These are phyloP conservation scores for Cecropterus lyciades DNA, from an alignment of 1,140 invertebrate genomes.

Conservation along the genomic window DNA sequence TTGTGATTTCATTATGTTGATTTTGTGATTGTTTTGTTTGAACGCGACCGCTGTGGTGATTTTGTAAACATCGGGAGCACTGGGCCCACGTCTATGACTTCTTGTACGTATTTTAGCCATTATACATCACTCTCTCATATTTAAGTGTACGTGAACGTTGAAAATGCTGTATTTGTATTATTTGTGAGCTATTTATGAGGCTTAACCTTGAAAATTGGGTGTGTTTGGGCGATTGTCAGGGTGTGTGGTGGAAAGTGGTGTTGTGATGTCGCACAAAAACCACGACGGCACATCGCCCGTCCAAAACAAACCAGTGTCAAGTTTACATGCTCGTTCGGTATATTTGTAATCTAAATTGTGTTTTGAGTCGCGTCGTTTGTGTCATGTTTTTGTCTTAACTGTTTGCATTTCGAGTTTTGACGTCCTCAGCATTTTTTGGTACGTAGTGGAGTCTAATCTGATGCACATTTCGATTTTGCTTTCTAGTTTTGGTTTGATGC, in stretches of 20 bases:
- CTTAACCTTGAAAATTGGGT: constrained; percentile 62
- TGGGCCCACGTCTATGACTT: constrained; percentile 82
- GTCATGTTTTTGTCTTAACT: constrained; percentile 32
- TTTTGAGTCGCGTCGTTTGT: constrained; percentile 23
- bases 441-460: neutral
- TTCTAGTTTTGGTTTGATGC: neutral
- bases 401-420: constrained; percentile 10
- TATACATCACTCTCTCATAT: constrained; percentile 44
- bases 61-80: constrained; percentile 80
- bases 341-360: constrained; percentile 17
- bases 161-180: constrained; percentile 14
- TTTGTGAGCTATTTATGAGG: constrained; percentile 23
- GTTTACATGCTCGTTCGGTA: constrained; percentile 13
- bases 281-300: constrained; percentile 45
- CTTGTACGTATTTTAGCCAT: constrained; percentile 79
- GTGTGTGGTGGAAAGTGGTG: constrained; percentile 43
- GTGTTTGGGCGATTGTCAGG: constrained; percentile 58
- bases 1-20: constrained; percentile 67
- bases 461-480: neutral
- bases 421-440: neutral
- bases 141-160: constrained; percentile 31
- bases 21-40: constrained; percentile 68
- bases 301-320: constrained; percentile 42
- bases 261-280: constrained; percentile 48
- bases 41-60: constrained; percentile 62